Evolutionary conservation across 2,113 vertebrate genomes (phyloP).

Genomic region (Chamaetylas fuelleborni): DNA sequence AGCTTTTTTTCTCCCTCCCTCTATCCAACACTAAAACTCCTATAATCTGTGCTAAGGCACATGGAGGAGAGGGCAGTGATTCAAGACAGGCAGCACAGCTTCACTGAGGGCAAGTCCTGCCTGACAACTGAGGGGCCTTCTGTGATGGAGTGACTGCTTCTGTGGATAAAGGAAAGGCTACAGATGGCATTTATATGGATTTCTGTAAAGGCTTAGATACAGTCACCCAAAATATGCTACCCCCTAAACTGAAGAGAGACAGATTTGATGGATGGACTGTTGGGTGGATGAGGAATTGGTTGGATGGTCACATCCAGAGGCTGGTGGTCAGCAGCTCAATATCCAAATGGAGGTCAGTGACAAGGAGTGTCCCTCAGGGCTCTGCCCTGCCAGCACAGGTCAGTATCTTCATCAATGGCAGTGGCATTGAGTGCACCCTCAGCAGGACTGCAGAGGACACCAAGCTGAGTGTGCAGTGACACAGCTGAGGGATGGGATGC

Average conservation of each 20-base stretch:
- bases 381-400: neutral
- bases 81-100: rapidly evolving
- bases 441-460: neutral
- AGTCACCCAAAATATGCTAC: neutral
- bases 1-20: neutral
- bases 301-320: neutral
- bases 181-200: rapidly evolving
- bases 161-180: neutral
- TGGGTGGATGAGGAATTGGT: neutral
- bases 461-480: neutral
- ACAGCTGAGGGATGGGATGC: rapidly evolving
- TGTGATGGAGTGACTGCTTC: neutral
- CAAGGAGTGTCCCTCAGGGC: neutral
- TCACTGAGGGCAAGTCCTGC: neutral
- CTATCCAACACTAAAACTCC: neutral
- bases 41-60: neutral
- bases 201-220: neutral
- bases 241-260: neutral
- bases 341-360: neutral
- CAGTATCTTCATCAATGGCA: neutral
- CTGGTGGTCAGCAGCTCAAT: neutral
- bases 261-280: neutral
- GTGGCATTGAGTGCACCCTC: neutral
- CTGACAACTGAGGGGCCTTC: neutral
- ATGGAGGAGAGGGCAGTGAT: neutral